Conservation (phyloP, 2,888 invertebrate species). For the Eremobia ochroleuca region DNA sequence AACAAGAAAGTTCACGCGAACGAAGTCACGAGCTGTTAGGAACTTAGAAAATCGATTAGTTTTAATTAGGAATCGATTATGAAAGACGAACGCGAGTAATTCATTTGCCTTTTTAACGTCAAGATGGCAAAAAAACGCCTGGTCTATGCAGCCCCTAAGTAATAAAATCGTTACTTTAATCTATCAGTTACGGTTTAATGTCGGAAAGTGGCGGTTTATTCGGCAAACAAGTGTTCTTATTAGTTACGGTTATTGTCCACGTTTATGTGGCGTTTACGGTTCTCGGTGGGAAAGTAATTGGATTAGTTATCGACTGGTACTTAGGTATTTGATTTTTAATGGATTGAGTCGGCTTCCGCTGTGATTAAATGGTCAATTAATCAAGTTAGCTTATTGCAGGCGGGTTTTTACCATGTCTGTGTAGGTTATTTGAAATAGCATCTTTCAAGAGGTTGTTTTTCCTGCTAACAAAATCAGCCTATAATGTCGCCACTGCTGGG, state of each 20-base stretch:
- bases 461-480: too few species aligned
- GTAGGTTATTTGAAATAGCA: too few species aligned
- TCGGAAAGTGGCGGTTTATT: constrained; percentile 70
- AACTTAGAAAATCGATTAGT: too few species aligned
- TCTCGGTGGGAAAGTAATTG: constrained; percentile 48
- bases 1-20: too few species aligned
- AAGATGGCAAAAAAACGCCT: not conserved
- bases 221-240: constrained; percentile 69
- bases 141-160: constrained; percentile 29
- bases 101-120: too few species aligned
- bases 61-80: too few species aligned
- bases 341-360: not conserved
- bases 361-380: not conserved
- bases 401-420: not conserved
- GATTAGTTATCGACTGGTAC: constrained; percentile 46
- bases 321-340: constrained; percentile 25
- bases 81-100: not conserved
- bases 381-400: not conserved
- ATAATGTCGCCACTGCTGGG: too few species aligned
- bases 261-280: constrained; percentile 66
- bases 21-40: too few species aligned
- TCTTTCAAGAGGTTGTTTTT: too few species aligned
- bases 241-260: constrained; percentile 53
- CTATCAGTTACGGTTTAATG: constrained; percentile 70
- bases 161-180: constrained; percentile 65